These are phyloP conservation scores for Sphenodon punctatus DNA, from an alignment of 2,797 vertebrate genomes.

Conservation along the genomic window DNA sequence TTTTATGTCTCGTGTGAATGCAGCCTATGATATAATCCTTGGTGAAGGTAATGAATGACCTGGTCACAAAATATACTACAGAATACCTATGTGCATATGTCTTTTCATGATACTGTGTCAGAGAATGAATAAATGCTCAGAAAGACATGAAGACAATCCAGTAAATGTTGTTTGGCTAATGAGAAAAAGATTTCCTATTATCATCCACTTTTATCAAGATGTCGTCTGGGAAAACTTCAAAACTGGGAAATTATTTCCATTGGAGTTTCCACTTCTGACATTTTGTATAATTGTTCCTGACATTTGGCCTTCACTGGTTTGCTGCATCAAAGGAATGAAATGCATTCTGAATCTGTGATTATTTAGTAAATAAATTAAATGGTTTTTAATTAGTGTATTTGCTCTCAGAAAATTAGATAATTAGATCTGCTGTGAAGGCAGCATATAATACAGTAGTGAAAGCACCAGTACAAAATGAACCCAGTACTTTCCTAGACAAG, in stretches of 20 bases:
- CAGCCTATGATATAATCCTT: neutral
- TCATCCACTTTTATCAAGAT: neutral
- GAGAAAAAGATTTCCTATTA: neutral
- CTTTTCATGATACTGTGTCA: neutral
- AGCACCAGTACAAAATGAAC: neutral
- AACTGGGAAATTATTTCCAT: neutral
- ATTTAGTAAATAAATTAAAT: slow-evolving; percentile 17
- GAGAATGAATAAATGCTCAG: neutral
- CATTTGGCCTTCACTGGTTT: neutral
- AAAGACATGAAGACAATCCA: neutral
- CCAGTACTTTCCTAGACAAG: neutral
- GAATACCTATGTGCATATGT: neutral
- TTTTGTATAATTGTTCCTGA: slow-evolving; percentile 25
- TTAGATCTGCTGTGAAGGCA: neutral
- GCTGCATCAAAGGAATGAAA: neutral
- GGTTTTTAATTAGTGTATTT: neutral
- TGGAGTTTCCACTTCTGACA: slow-evolving; percentile 7
- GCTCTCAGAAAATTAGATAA: neutral
- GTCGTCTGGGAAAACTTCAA: neutral
- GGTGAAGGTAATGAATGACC: neutral
- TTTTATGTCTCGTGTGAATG: no score
- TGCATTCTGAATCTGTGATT: neutral
- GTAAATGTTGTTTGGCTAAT: neutral
- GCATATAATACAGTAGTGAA: neutral
- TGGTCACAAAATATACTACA: neutral